These are phyloP conservation scores for Chaetodon trifascialis DNA, from an alignment of 2,113 vertebrate species.

Conservation along the genomic window DNA sequence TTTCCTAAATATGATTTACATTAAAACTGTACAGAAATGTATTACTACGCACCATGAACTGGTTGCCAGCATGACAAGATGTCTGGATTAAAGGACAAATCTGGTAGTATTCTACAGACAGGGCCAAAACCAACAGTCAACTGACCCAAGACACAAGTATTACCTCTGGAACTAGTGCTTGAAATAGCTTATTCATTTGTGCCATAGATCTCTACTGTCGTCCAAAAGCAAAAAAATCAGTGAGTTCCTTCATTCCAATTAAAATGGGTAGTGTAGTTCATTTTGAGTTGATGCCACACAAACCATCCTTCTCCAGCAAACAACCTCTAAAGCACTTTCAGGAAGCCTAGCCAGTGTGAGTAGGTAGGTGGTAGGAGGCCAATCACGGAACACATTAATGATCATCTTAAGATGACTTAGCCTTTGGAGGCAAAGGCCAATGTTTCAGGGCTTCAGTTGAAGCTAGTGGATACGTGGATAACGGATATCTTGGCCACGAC, in stretches of 20 bases:
- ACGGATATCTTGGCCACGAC: too few relatives aligned
- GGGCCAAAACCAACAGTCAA: neutral
- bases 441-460: too few relatives aligned
- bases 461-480: too few relatives aligned
- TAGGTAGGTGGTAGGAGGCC: neutral
- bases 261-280: neutral
- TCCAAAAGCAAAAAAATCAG: neutral
- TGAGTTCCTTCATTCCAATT: neutral
- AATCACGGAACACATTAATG: too few relatives aligned
- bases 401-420: too few relatives aligned
- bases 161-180: neutral
- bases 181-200: neutral
- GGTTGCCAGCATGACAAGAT: neutral
- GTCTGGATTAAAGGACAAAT: neutral
- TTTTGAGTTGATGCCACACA: neutral
- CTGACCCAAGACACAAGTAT: neutral
- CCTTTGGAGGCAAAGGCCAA: too few relatives aligned
- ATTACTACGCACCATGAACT: neutral
- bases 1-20: too few relatives aligned
- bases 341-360: neutral
- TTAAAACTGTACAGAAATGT: neutral
- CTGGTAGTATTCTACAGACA: neutral
- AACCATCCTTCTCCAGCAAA: neutral
- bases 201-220: neutral
- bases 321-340: neutral